Evolutionary conservation across 1,140 invertebrate species (phyloP).

Genomic region (Pseudomyrmex concolor): DNA sequence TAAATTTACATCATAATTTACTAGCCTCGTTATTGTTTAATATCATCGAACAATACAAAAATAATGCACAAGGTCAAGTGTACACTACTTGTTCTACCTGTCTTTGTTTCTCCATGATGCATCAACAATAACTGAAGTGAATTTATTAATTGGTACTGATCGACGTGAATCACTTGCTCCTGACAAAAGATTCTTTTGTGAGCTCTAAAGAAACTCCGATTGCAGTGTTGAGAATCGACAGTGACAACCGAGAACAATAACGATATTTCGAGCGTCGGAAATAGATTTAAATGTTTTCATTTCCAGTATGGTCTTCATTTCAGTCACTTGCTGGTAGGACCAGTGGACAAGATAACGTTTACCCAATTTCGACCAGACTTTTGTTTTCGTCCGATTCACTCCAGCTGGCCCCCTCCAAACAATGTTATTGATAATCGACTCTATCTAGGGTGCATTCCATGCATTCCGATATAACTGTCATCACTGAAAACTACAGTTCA

Average conservation of each 20-base stretch:
- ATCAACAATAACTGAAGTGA: not conserved
- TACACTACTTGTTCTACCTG: not conserved
- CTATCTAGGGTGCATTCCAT: not conserved
- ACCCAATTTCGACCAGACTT: not conserved
- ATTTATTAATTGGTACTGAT: conserved; percentile 3
- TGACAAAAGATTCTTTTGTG: not conserved
- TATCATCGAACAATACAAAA: not conserved
- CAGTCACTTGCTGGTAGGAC: not conserved
- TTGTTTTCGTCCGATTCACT: not conserved
- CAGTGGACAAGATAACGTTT: not conserved
- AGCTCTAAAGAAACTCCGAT: not conserved
- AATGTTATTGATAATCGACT: not conserved
- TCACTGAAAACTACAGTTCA: no score
- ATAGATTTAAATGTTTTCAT: not conserved
- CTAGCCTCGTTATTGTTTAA: not conserved
- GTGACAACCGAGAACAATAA: not conserved
- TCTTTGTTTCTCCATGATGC: conserved; percentile 43
- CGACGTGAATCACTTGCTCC: not conserved
- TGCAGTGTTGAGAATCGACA: not conserved
- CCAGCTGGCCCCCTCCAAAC: not conserved
- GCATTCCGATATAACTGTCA: no score
- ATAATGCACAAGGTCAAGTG: not conserved
- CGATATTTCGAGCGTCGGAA: not conserved
- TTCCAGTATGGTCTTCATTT: not conserved
- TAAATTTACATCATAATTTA: conserved; percentile 1